These are phyloP conservation scores for Drosophila pandora DNA, from an alignment of 1,140 invertebrate species.

Conservation along the genomic window DNA sequence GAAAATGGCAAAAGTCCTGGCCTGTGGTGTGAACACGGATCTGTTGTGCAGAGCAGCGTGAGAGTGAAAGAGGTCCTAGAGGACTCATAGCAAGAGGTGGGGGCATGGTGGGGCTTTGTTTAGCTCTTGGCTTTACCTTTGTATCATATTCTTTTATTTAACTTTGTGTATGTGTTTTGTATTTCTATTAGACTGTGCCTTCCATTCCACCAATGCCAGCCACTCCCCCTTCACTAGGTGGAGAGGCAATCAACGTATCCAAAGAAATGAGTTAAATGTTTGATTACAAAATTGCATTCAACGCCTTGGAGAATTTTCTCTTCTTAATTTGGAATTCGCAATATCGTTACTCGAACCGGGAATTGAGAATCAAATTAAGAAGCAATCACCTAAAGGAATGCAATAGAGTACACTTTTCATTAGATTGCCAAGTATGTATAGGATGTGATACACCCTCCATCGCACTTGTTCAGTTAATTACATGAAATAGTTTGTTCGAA, in stretches of 20 bases:
- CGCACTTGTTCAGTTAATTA: not conserved
- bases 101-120: constrained; percentile 39
- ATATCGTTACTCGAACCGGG: not conserved
- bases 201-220: constrained; percentile 6
- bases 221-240: not conserved
- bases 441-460: not conserved
- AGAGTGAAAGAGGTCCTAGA: constrained; percentile 19
- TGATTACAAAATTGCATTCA: constrained; percentile 58
- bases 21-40: constrained; percentile 47
- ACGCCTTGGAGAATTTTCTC: constrained; percentile 37
- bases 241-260: constrained; percentile 48
- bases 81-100: constrained; percentile 20
- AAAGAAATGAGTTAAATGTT: constrained; percentile 56
- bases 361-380: not conserved
- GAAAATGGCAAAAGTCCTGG: constrained; percentile 67
- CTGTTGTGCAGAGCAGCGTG: constrained; percentile 31
- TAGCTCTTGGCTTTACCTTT: constrained; percentile 70
- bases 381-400: not conserved
- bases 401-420: not conserved
- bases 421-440: not conserved
- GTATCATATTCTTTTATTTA: constrained; percentile 49
- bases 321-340: constrained; percentile 8
- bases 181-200: constrained; percentile 51
- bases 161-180: constrained; percentile 46
- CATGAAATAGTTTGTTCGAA: not conserved